Conservation (phyloP, 1,140 invertebrate genomes). For the Andrena cerasifolii region DNA sequence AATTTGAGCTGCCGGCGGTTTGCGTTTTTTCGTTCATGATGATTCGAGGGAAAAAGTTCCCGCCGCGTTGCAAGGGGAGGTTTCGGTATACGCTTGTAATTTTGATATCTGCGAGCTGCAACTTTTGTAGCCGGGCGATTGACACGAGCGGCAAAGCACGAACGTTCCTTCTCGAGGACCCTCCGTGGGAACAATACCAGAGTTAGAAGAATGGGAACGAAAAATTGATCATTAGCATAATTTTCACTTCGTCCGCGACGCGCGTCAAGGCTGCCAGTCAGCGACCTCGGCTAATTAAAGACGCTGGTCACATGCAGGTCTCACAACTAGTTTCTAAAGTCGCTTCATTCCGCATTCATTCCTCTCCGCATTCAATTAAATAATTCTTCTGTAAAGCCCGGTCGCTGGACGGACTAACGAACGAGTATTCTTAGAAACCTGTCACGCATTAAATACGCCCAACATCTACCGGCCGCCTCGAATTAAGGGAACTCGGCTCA, state of each 20-base stretch:
- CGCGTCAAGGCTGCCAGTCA: too few relatives aligned
- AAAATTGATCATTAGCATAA: conserved; percentile 39
- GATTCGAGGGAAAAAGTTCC: background rate
- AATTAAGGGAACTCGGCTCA: background rate
- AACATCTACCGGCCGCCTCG: background rate
- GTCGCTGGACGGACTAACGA: conserved; percentile 23
- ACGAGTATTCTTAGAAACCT: conserved; percentile 24
- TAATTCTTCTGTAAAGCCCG: conserved; percentile 49
- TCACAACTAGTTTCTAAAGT: conserved; percentile 31
- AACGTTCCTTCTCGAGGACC: background rate
- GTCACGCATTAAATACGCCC: conserved; percentile 59
- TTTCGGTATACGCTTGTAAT: too few relatives aligned
- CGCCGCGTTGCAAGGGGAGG: too few relatives aligned
- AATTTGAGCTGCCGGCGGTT: background rate
- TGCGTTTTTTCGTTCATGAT: background rate
- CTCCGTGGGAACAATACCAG: background rate
- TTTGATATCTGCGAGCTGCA: too few relatives aligned
- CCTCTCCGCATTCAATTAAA: conserved; percentile 45
- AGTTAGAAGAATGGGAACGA: background rate
- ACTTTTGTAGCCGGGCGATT: background rate
- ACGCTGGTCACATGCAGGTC: conserved; percentile 36
- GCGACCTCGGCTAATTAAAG: conserved; percentile 27
- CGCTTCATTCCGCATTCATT: conserved; percentile 48
- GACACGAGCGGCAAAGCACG: background rate
- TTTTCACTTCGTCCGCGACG: conserved; percentile 22